Conservation (phyloP, 2,113 vertebrate species). For the Anhinga anhinga region DNA sequence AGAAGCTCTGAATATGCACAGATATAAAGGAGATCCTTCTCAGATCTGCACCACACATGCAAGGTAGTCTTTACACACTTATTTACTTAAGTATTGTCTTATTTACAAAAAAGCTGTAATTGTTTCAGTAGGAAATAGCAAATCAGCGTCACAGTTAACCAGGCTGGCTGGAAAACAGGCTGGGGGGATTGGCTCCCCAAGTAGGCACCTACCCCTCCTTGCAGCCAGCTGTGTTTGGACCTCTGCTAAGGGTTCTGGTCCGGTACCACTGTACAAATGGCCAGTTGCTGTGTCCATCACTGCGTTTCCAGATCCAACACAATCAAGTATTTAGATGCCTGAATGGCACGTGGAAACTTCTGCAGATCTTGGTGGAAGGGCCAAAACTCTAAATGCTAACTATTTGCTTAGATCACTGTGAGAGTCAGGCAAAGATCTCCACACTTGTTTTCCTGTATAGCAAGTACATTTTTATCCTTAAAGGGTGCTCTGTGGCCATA, state of each 20-base stretch:
- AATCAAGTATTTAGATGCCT: not conserved
- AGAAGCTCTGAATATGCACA: not conserved
- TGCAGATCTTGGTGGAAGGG: not conserved
- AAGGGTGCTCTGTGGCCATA: not conserved
- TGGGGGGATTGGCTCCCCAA: not conserved
- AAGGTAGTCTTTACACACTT: not conserved
- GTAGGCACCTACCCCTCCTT: not conserved
- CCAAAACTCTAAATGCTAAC: not conserved
- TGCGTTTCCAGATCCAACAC: not conserved
- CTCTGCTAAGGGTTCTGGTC: not conserved
- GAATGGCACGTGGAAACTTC: not conserved
- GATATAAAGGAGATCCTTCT: not conserved
- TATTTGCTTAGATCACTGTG: not conserved
- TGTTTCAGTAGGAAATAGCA: not conserved
- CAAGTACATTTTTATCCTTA: not conserved
- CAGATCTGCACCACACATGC: not conserved
- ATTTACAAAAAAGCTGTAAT: not conserved
- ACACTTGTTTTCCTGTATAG: not conserved
- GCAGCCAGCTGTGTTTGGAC: not conserved
- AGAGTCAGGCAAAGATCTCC: not conserved
- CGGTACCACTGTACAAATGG: not conserved
- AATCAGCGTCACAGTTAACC: not conserved
- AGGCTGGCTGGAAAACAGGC: not conserved
- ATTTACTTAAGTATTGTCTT: not conserved
- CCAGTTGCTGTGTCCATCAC: not conserved